Percentiles rank a stretch among this genome's conserved stretches.
Conservation (phyloP, 2,113 vertebrate species). For the Mastomys coucha region DNA sequence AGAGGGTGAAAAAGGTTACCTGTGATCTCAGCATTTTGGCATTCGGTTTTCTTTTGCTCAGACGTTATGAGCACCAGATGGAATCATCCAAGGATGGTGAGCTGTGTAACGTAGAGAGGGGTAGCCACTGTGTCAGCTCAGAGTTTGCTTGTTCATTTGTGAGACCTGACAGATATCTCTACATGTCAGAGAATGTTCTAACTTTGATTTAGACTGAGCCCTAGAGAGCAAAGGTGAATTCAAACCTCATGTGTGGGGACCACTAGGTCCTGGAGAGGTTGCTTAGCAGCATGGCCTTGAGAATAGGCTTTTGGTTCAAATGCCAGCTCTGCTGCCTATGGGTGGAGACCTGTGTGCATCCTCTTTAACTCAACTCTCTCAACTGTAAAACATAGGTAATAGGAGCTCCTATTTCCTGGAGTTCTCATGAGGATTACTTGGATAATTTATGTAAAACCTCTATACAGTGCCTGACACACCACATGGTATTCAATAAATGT, state of each 20-base stretch:
- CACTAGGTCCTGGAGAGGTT: neutral
- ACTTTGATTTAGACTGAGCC: neutral
- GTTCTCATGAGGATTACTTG: constrained; percentile 49
- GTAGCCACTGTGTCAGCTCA: neutral
- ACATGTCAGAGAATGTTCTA: neutral
- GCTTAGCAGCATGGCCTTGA: neutral
- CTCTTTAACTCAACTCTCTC: constrained; percentile 19
- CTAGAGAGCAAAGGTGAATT: neutral
- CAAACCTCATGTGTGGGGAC: neutral
- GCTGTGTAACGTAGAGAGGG: neutral
- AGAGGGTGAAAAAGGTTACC: neutral
- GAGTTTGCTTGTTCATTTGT: neutral
- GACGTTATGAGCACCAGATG: neutral
- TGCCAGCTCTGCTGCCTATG: neutral
- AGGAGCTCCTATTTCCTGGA: neutral
- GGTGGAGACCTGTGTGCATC: neutral
- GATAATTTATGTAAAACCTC: constrained; percentile 64
- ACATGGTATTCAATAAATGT: constrained; percentile 20
- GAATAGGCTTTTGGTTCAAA: neutral
- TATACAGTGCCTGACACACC: neutral
- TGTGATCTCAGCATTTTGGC: neutral
- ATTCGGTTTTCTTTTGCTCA: neutral
- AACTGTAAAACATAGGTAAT: neutral
- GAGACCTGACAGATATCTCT: neutral
- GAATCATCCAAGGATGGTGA: neutral